phyloP scores from a whole-genome alignment of 2,888 invertebrate genomes.

The Epicampocera succincta region DNA sequence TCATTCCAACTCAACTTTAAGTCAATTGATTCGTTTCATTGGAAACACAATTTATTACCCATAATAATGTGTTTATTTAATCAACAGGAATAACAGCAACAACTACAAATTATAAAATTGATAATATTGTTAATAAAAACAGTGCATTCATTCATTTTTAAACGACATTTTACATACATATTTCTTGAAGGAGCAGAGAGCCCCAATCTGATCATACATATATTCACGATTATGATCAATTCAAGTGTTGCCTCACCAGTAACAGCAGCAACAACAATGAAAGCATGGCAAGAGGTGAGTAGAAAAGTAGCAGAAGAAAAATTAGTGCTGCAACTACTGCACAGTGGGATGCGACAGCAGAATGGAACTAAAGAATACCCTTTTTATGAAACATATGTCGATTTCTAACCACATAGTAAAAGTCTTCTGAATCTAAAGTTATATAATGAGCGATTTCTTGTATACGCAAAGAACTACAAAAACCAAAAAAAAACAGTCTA shows the following conservation, averaged over 20 bases:
- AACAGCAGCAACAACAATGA: constrained; percentile 8
- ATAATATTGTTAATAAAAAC: constrained; percentile 43
- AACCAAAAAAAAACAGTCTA: no score
- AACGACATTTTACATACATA: no score
- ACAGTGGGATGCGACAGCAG: constrained; percentile 24
- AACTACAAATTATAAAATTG: constrained; percentile 31
- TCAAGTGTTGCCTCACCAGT: constrained; percentile 20
- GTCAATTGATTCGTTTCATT: constrained; percentile 57
- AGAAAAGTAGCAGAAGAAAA: constrained; percentile 19
- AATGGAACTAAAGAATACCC: neutral
- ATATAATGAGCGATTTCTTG: no score
- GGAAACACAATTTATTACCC: constrained; percentile 67
- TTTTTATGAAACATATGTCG: no score
- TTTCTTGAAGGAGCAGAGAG: constrained; percentile 6
- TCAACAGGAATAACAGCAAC: constrained; percentile 48
- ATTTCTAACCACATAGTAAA: no score
- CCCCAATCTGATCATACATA: constrained; percentile 47
- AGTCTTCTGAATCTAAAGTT: no score
- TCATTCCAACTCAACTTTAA: constrained; percentile 41
- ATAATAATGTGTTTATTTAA: constrained; percentile 67
- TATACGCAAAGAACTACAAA: no score
- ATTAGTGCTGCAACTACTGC: constrained; percentile 31
- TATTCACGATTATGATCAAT: constrained; percentile 60
- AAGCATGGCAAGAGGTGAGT: neutral
- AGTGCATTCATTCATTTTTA: constrained; percentile 16